Conservation (phyloP, 1,140 invertebrate genomes). For the Aphis gossypii region DNA sequence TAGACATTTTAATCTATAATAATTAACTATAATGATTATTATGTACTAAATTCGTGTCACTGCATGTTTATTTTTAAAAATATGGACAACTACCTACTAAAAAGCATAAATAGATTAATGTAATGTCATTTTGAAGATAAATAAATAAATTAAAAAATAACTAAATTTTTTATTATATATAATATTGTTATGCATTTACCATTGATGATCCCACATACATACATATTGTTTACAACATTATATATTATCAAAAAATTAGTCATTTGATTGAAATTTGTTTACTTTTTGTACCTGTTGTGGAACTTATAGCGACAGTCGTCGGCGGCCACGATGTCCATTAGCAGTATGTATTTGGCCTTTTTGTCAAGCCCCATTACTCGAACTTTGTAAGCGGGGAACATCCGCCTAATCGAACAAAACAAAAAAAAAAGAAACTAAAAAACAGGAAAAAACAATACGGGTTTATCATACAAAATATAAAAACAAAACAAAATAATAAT, state of each 20-base stretch:
- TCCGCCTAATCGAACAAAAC: constrained; percentile 76
- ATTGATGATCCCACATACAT: background rate
- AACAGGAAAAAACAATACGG: constrained; percentile 59
- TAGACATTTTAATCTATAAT: background rate
- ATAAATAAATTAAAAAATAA: background rate
- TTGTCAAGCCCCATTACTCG: constrained; percentile 90
- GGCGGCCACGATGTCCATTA: constrained; percentile 92
- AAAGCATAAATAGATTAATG: background rate
- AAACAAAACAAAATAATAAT: constrained; percentile 38
- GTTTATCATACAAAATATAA: constrained; percentile 28
- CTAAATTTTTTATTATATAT: background rate
- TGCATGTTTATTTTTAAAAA: background rate
- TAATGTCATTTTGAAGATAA: background rate
- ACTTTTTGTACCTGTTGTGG: constrained; percentile 80
- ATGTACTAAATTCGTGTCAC: background rate
- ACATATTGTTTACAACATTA: background rate
- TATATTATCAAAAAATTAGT: constrained; percentile 42
- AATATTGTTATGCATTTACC: constrained; percentile 27
- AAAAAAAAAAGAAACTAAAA: constrained; percentile 61
- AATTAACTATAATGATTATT: background rate
- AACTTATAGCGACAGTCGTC: constrained; percentile 95
- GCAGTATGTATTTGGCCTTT: constrained; percentile 92
- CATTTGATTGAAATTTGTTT: constrained; percentile 58
- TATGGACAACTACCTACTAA: background rate
- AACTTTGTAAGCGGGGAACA: constrained; percentile 92